Percentiles rank a stretch among this genome's conserved stretches.
Evolutionary conservation across 2,888 invertebrate species (phyloP).

Genomic region (Pyrgus malvae): DNA sequence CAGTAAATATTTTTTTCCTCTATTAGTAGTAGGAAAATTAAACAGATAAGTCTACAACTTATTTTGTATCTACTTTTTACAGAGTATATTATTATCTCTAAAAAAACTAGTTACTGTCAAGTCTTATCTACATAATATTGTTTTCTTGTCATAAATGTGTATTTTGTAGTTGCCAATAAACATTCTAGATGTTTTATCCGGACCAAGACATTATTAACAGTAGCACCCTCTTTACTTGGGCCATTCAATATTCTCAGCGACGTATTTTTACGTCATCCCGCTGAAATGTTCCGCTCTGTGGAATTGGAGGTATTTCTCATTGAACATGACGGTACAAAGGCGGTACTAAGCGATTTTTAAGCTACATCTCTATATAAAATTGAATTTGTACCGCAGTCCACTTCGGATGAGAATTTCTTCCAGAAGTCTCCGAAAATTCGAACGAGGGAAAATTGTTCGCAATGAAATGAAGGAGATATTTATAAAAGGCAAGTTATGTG

Average conservation of each 20-base stretch:
- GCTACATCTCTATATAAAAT: conserved; percentile 28
- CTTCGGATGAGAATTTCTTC: conserved; percentile 23
- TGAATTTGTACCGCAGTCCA: conserved; percentile 25
- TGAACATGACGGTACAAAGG: conserved; percentile 44
- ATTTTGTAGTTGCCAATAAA: too few species aligned
- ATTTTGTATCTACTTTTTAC: too few species aligned
- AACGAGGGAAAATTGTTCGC: conserved; percentile 14
- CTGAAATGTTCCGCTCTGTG: conserved; percentile 46
- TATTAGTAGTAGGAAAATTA: too few species aligned
- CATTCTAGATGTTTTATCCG: too few species aligned
- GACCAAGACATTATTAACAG: neutral
- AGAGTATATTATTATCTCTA: too few species aligned
- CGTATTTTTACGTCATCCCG: conserved; percentile 54
- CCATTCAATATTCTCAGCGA: conserved; percentile 34
- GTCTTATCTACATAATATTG: too few species aligned
- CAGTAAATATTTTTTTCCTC: too few species aligned
- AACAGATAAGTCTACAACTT: too few species aligned
- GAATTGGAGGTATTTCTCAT: conserved; percentile 60
- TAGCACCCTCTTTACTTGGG: conserved; percentile 28
- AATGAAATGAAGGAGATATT: conserved; percentile 15
- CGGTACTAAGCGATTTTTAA: conserved; percentile 36
- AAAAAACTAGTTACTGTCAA: too few species aligned
- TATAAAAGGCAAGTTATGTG: conserved; percentile 18
- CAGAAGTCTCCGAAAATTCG: conserved; percentile 17
- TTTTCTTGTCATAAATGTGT: too few species aligned